Conservation (phyloP, 1,140 invertebrate genomes). For the Prorops nasuta region DNA sequence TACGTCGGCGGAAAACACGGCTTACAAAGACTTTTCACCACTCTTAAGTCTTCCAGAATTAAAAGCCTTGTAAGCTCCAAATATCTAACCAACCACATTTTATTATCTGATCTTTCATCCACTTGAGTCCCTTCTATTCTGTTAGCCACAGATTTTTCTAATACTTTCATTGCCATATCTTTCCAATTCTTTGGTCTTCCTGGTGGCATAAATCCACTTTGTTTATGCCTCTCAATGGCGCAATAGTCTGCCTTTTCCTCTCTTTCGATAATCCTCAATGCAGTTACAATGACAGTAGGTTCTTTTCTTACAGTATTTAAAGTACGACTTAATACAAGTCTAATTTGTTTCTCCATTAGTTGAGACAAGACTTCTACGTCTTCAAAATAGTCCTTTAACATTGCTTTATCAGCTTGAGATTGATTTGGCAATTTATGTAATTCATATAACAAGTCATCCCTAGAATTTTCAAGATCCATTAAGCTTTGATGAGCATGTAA, state of each 20-base stretch:
- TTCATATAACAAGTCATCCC: constrained; percentile 94
- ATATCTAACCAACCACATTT: constrained; percentile 90
- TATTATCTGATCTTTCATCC: constrained; percentile 87
- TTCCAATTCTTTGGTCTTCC: constrained; percentile 93
- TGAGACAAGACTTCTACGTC: constrained; percentile 91
- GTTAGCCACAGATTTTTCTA: constrained; percentile 81
- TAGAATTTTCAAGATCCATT: constrained; percentile 92
- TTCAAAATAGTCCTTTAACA: constrained; percentile 93
- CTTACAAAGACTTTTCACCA: constrained; percentile 88
- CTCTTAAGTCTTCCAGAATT: constrained; percentile 87
- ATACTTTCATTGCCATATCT: constrained; percentile 78
- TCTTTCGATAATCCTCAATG: constrained; percentile 91
- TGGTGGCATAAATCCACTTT: constrained; percentile 87
- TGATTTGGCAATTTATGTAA: constrained; percentile 91
- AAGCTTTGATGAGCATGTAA: constrained; percentile 93
- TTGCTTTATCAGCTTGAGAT: constrained; percentile 83
- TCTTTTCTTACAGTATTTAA: constrained; percentile 93
- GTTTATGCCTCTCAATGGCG: constrained; percentile 73
- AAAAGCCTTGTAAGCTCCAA: constrained; percentile 79
- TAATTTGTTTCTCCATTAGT: constrained; percentile 88
- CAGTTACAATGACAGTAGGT: constrained; percentile 94
- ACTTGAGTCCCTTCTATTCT: constrained; percentile 88
- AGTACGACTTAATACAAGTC: constrained; percentile 84
- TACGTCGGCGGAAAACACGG: constrained; percentile 97
- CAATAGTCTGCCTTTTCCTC: constrained; percentile 90